phyloP scores from a whole-genome alignment of 2,113 vertebrate genomes.

The Podilymbus podiceps region DNA sequence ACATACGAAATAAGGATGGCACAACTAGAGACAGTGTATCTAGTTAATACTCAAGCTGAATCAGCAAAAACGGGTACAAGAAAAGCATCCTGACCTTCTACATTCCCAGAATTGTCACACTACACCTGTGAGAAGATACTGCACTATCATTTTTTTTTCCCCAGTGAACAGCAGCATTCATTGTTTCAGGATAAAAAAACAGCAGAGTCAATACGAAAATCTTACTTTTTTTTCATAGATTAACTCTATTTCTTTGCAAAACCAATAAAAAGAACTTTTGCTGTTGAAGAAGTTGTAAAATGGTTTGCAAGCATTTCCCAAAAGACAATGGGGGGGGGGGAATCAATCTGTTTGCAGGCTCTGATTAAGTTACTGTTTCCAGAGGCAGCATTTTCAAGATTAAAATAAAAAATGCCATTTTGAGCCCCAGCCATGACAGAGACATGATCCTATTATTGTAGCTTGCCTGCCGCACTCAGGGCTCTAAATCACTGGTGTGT shows the following conservation, averaged over 20 bases:
- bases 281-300: background rate
- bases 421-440: background rate
- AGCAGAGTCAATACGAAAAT: background rate
- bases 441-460: background rate
- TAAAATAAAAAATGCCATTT: background rate
- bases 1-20: slow-evolving; percentile 25
- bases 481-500: background rate
- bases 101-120: background rate
- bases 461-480: background rate
- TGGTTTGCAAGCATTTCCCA: background rate
- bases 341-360: background rate
- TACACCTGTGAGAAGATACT: background rate
- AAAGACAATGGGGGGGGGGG: background rate
- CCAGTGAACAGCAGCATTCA: background rate
- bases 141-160: background rate
- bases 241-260: background rate
- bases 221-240: background rate
- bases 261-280: background rate
- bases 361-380: background rate
- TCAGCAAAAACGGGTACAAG: background rate
- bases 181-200: background rate
- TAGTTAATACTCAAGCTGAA: background rate
- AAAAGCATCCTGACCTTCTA: background rate
- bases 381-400: background rate
- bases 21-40: background rate